Base-by-base conservation (phyloP, 2,113 vertebrate species). In the Lota lota region DNA sequence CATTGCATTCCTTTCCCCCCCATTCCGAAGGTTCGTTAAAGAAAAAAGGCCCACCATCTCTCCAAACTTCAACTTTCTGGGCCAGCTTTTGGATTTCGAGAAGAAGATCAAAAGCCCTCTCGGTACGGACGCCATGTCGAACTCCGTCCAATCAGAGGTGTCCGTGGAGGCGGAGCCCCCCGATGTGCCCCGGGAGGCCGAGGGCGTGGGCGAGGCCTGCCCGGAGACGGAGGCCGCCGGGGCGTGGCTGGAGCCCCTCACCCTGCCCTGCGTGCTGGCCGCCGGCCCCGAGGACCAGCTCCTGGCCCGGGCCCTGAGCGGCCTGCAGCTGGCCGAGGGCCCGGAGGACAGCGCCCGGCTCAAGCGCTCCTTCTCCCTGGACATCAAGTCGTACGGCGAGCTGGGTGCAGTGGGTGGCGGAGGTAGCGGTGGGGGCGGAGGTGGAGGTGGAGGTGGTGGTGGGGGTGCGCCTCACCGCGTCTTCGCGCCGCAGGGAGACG, bases 331-430 rank as follows among this genome's bases (percentile, higher is more conserved):
- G 36, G 79, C 89, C 0, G 94, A 96, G 11, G 89, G 82, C 12
- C 72, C 91, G 0, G 94, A 96, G 21, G 96, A 97, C 82, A 94
- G 81, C 77, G 91, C 78, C 64, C 90, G 92, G 12, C 91, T 98
- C 63, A 97, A 98, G 67, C 95, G 96, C 7, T 97, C 95, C 63
- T 98, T 99, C 64, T 98, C 97, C 1, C 75, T 98, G 84, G 96
- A 99, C 64, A 97, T 98, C 80, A 97, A 96, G 69, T 93, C 96
- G 0, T 95, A 87, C 54, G 88, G 92, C 0, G 89, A 90, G 61
- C 18, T 68, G 0, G 64, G 79, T 2, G 54, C 0, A 10, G 40
- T 8, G 40, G 40, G 40, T 47, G 40, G 40, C 0, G 40, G 40
- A 1, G 40, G 40, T 12, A 8, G 10, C 1, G 40, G 6, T 12